Evolutionary conservation across 1,140 invertebrate genomes (phyloP).

Genomic region (Ooceraea biroi): DNA sequence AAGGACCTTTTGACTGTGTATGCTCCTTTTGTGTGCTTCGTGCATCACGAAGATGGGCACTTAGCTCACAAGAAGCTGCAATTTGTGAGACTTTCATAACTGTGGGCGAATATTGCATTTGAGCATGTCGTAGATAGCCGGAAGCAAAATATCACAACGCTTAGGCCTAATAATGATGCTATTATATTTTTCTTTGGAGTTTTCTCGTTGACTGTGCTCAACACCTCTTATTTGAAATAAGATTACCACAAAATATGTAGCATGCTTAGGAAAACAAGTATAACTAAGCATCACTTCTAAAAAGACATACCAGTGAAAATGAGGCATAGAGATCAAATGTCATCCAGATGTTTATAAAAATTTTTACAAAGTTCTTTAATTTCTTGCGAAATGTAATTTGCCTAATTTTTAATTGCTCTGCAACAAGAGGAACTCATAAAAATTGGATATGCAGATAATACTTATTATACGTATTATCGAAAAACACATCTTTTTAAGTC

Average conservation of each 20-base stretch:
- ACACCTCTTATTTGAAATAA: not conserved
- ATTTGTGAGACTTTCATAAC: constrained; percentile 73
- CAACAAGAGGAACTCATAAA: not conserved
- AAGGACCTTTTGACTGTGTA: constrained; percentile 78
- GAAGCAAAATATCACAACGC: not conserved
- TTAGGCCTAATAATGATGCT: not conserved
- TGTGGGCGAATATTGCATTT: constrained; percentile 44
- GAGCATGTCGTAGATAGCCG: constrained; percentile 22
- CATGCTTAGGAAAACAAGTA: not conserved
- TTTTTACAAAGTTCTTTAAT: not conserved
- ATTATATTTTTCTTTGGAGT: constrained; percentile 6
- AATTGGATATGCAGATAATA: not conserved
- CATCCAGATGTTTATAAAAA: too few species aligned
- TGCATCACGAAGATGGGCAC: constrained; percentile 77
- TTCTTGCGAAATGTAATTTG: not conserved
- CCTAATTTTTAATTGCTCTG: not conserved
- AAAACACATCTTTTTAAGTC: not conserved
- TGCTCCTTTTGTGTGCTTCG: constrained; percentile 72
- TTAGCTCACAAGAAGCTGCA: constrained; percentile 77
- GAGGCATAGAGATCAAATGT: too few species aligned
- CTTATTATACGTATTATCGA: not conserved
- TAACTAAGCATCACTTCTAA: not conserved
- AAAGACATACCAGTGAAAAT: too few species aligned
- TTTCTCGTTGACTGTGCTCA: not conserved
- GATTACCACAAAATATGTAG: not conserved